Conservation (phyloP, 2,113 vertebrate species). For the Eurypyga helias region DNA sequence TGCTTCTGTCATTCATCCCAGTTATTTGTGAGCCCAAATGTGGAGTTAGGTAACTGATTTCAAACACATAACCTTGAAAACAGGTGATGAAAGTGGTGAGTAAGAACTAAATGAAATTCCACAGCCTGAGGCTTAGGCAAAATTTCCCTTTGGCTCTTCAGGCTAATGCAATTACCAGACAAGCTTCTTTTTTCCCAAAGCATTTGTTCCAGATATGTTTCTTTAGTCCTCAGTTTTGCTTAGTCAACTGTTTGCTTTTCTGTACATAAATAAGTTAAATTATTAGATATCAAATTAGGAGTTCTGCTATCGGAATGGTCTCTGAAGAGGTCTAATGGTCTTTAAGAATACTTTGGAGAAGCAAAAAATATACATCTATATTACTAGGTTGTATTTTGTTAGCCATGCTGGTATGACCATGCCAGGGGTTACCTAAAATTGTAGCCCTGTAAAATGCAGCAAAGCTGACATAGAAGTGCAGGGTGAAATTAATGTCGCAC, state of each 20-base stretch:
- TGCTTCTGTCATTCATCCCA: not conserved
- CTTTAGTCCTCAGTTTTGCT: not conserved
- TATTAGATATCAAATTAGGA: not conserved
- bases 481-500: not conserved
- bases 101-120: slow-evolving; percentile 4
- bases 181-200: not conserved
- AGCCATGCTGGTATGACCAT: not conserved
- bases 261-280: not conserved
- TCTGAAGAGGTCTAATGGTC: not conserved
- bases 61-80: not conserved
- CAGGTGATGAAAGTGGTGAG: not conserved
- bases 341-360: not conserved
- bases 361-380: not conserved
- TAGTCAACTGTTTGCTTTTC: not conserved
- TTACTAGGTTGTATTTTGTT: not conserved
- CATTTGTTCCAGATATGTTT: not conserved
- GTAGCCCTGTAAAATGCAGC: not conserved
- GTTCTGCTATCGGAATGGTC: not conserved
- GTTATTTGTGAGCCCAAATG: not conserved
- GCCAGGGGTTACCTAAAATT: not conserved
- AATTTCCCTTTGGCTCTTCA: not conserved
- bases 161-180: not conserved
- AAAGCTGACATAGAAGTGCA: not conserved
- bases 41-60: not conserved
- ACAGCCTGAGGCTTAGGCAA: not conserved